Evolutionary conservation across 2,888 invertebrate species (phyloP), one percentile per base, ranked within the genome.

Genomic region (Cheilosia scutellata): DNA sequence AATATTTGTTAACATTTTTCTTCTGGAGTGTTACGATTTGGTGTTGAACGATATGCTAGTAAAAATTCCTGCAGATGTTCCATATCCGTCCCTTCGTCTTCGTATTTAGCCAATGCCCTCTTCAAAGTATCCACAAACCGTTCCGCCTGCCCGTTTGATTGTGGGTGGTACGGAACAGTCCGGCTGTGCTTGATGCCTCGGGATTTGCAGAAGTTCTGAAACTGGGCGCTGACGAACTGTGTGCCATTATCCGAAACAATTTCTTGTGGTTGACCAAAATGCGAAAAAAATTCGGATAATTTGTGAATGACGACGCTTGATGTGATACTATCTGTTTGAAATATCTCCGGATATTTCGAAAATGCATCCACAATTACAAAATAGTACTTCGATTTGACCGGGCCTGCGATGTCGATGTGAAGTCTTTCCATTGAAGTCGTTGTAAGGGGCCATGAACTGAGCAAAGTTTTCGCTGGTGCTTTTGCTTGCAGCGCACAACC

Each of bases 261-360:
- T n/a, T 62, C 42, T 13, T 27, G 6, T 31, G 29, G 55, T n/a
- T 68, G 55, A 4, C 68, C 68, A 55, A 68, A 68, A 55, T 53
- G 42, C 20, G 68, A 29, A 13, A 53, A 68, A 44, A 44, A 62
- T 27, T 62, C 42, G n/a, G 62, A 40, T 6, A 60, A 4, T 44
- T 62, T 44, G 0, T 42, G 42, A 27, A 42, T 42, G 11, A 57
- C 6, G 6, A 6, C 9, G 11, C 37, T 49, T 25, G 84, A 29
- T 31, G 68, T 80, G 20, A 79, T 87, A 44, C 72, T 82, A 13
- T 83, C 74, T 60, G 87, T 87, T 51, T 80, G 80, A 76, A 87
- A 88, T 13, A 90, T 89, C 83, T 93, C 92, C 2, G 57, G 20
- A n/a, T 57, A 57, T 11, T 62, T 44, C 2, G 27, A 62, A 13